Conservation (phyloP, 2,888 invertebrate species). For the Calameuta filiformis region DNA sequence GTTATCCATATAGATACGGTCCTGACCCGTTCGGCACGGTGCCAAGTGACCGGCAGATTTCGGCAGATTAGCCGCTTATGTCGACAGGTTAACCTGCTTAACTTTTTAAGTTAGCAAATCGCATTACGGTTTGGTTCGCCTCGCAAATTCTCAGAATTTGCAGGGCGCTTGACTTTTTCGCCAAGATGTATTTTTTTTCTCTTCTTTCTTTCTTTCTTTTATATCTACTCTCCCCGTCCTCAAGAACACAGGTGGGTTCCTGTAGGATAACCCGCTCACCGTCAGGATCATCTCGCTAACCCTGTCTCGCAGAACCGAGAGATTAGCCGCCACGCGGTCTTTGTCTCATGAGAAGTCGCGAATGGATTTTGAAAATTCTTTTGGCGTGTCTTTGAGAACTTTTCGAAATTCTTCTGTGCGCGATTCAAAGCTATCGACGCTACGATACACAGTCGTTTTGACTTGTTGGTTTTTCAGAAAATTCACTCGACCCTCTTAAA, state of each 20-base stretch:
- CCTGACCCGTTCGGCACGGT: neutral
- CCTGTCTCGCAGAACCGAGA: conserved; percentile 10
- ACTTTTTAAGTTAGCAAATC: conserved; percentile 52
- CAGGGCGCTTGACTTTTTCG: conserved; percentile 29
- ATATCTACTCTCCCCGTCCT: conserved; percentile 22
- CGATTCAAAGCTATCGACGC: neutral
- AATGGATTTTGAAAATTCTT: neutral
- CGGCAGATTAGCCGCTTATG: conserved; percentile 36
- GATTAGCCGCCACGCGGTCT: conserved; percentile 17
- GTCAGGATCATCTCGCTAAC: conserved; percentile 9
- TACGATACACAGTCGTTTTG: neutral
- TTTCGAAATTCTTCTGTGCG: neutral
- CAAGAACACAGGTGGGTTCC: conserved; percentile 24
- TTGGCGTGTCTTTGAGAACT: neutral
- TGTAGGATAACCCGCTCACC: conserved; percentile 23
- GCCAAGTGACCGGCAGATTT: conserved; percentile 33
- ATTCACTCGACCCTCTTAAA: neutral
- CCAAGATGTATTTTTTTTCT: conserved; percentile 12
- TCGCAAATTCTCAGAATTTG: conserved; percentile 20
- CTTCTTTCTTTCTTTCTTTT: conserved; percentile 23
- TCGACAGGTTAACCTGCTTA: conserved; percentile 46
- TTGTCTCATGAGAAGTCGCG: conserved; percentile 14
- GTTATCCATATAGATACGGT: neutral
- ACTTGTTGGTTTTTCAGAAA: neutral
- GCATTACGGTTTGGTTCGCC: conserved; percentile 39